Percentiles rank a stretch among this genome's conserved stretches.
phyloP scores from a whole-genome alignment of 2,113 vertebrate species.

The Perognathus longimembris region DNA sequence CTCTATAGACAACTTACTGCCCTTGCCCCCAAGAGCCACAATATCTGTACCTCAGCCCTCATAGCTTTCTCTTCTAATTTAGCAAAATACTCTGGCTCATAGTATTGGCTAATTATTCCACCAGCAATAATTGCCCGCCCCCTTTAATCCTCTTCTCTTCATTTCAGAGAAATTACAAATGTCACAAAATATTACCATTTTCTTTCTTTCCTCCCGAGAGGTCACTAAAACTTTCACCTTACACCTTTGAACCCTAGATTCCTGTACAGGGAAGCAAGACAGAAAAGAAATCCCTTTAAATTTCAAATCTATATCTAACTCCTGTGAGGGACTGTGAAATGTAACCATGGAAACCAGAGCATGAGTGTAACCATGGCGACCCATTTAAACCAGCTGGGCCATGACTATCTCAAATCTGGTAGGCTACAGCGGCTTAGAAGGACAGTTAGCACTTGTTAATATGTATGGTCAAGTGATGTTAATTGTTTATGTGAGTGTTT shows the following conservation, averaged over 20 bases:
- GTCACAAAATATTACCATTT: background rate
- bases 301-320: conserved; percentile 67
- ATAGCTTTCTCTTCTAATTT: background rate
- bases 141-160: background rate
- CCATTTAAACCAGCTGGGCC: conserved; percentile 76
- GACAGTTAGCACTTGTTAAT: conserved; percentile 30
- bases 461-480: conserved; percentile 32
- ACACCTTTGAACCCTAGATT: conserved; percentile 27
- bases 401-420: conserved; percentile 42
- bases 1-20: background rate
- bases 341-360: conserved; percentile 80
- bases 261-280: conserved; percentile 45
- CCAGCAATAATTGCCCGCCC: background rate
- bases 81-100: conserved; percentile 3
- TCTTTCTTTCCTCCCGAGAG: conserved; percentile 13
- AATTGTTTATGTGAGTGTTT: conserved; percentile 21
- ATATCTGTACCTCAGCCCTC: background rate
- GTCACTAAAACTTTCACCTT: conserved; percentile 56
- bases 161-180: background rate
- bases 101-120: background rate
- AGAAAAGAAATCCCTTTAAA: conserved; percentile 60
- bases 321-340: conserved; percentile 46
- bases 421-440: conserved; percentile 25
- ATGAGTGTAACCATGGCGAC: conserved; percentile 79
- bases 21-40: accelerated